phyloP scores from a whole-genome alignment of 2,888 invertebrate genomes.

The Cordilura impudica region DNA sequence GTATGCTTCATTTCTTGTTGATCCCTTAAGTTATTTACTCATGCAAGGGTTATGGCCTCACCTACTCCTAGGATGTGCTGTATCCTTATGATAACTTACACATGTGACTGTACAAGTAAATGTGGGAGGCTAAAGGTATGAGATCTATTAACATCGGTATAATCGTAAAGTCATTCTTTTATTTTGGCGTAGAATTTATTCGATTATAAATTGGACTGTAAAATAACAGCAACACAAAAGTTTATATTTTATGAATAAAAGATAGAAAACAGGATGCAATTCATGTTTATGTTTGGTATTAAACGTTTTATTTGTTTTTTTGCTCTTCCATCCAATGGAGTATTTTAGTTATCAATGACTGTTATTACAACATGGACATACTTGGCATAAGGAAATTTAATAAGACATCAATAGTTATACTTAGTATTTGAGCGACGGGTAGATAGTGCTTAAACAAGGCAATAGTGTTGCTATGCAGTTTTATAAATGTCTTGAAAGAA shows the following conservation, averaged over 20 bases:
- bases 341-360: conserved; percentile 23
- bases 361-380: conserved; percentile 11
- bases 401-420: background rate
- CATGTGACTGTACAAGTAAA: background rate
- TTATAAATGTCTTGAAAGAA: background rate
- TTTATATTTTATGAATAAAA: background rate
- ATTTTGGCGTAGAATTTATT: conserved; percentile 47
- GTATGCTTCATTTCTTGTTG: conserved; percentile 72
- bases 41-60: conserved; percentile 53
- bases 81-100: background rate
- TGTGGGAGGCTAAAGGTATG: background rate
- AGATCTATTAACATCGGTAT: background rate
- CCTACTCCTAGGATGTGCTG: conserved; percentile 4
- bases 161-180: conserved; percentile 23
- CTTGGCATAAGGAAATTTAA: background rate
- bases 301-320: conserved; percentile 6
- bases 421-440: background rate
- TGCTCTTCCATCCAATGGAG: background rate
- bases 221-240: background rate
- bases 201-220: conserved; percentile 42
- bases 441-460: background rate
- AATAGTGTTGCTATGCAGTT: background rate
- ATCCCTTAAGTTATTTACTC: conserved; percentile 71
- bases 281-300: conserved; percentile 33
- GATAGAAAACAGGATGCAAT: conserved; percentile 20